Conservation (phyloP, 2,113 vertebrate genomes). For the Chelonoidis abingdonii region DNA sequence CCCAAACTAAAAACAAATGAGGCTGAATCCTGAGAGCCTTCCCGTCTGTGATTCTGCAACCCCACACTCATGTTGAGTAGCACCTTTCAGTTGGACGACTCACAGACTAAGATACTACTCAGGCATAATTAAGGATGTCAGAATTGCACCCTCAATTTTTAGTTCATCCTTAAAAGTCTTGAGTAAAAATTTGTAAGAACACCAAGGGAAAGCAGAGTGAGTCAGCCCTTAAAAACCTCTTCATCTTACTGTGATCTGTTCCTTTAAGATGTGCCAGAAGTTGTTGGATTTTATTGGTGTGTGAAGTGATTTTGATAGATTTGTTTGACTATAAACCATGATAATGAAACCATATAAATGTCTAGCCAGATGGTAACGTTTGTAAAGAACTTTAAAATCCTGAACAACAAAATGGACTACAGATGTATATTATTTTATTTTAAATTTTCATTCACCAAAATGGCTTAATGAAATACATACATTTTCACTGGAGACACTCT, state of each 20-base stretch:
- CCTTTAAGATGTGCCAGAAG: not conserved
- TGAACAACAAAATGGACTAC: not conserved
- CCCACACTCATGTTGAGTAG: not conserved
- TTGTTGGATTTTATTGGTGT: not conserved
- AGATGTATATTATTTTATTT: not conserved
- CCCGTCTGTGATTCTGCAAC: not conserved
- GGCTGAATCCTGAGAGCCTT: not conserved
- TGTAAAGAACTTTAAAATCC: not conserved
- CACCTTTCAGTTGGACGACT: conserved; percentile 16
- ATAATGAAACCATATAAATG: not conserved
- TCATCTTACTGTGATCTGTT: not conserved
- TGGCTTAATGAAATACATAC: not conserved
- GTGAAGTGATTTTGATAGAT: not conserved
- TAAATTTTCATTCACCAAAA: not conserved
- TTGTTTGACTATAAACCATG: not conserved
- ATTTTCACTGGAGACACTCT: not conserved
- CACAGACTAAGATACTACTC: not conserved
- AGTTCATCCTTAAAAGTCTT: not conserved
- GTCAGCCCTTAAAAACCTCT: not conserved
- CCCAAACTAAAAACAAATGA: not conserved
- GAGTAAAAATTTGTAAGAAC: not conserved
- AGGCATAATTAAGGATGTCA: not conserved
- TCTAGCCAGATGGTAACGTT: not conserved
- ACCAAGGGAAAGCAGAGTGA: not conserved
- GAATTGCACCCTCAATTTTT: not conserved